Evolutionary conservation across 2,888 invertebrate species (phyloP), one percentile per base, ranked within the genome.

Genomic region (Leucophora obtusa): DNA sequence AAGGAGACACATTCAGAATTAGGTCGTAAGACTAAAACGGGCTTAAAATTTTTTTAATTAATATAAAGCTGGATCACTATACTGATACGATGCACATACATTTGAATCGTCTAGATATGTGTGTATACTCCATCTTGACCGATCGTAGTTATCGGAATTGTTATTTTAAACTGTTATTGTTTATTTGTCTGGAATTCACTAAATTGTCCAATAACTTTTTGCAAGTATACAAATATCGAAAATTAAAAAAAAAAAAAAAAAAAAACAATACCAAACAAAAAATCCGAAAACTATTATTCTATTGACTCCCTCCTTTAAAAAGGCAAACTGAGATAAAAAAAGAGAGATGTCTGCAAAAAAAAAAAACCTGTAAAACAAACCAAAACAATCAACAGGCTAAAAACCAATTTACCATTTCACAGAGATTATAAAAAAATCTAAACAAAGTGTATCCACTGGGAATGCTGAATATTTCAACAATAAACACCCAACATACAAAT

Each of bases 391-490:
- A 43, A 56, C 11, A 43, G 17, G 28, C 28, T 43, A 69, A 56
- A 33, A 56, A 56, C 24, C 53, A 35, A 38, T 68, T 38, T 38
- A 1, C 10, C 14, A 47, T 47, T 47, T 47, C 14, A 47, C 1
- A 47, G 10, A 38, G 11, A 38, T 11, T 38, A 1, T 6, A 1
- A 47, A 47, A 54, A 66, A 9, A 43, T 43, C 28, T 58, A 68
- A 58, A 50, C n/a, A 69, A 35, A 33, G 10, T 69, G n/a, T 58
- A 69, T 50, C 69, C 50, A 50, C 18, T 50, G 50, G 58, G 58
- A 69, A 58, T 47, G 58, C 15, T 15, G n/a, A n/a, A 33, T 21
- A 56, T 28, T 38, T 38, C 2, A 38, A 38, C 38, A 11, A 38
- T 38, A 38, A 38, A 38, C 38, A 38, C 6, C 38, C 11, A 35